Evolutionary conservation across 2,113 vertebrate species (phyloP).

Genomic region (Oreochromis aureus): DNA sequence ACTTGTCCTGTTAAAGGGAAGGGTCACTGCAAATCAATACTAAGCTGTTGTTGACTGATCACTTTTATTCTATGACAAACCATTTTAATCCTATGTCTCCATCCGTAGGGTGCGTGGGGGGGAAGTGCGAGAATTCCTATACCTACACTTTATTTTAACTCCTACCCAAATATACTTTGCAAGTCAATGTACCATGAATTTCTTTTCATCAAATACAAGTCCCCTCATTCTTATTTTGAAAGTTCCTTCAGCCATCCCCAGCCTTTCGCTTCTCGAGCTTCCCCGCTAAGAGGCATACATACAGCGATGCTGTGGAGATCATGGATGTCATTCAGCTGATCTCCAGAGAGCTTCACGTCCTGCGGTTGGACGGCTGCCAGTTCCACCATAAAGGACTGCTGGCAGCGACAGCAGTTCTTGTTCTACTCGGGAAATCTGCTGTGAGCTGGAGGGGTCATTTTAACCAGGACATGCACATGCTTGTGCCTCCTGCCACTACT

Average conservation of each 20-base stretch:
- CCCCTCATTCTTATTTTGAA: not conserved
- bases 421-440: not conserved
- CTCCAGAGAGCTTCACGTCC: not conserved
- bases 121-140: not conserved
- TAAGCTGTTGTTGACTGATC: not conserved
- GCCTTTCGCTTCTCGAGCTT: not conserved
- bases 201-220: not conserved
- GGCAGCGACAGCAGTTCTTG: not conserved
- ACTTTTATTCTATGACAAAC: not conserved
- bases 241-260: not conserved
- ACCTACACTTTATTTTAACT: not conserved
- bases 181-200: not conserved
- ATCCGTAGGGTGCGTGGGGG: not conserved
- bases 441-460: not conserved
- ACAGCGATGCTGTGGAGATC: not conserved
- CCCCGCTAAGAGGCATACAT: not conserved
- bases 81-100: not conserved
- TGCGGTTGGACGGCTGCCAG: not conserved
- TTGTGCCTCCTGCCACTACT: not conserved
- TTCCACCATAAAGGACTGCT: not conserved
- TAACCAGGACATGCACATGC: not conserved
- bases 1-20: not conserved
- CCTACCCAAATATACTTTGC: not conserved
- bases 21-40: not conserved
- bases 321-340: not conserved